Evolutionary conservation across 2,888 invertebrate species (phyloP).

Genomic region (Sesia bembeciformis): DNA sequence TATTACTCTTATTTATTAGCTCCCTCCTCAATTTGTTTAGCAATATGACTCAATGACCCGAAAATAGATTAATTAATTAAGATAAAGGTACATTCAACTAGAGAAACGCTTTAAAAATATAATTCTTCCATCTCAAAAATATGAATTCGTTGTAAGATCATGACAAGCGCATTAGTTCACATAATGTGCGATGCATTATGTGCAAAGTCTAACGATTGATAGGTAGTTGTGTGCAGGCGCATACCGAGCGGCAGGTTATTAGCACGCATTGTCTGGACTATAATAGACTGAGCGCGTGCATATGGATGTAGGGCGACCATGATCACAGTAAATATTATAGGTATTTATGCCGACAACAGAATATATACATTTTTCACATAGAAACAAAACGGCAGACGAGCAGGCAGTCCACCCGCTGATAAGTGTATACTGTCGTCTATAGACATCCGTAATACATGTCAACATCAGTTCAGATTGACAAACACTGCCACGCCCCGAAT

Average conservation of each 20-base stretch:
- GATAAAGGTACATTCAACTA: neutral
- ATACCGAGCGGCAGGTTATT: constrained; percentile 39
- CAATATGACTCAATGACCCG: neutral
- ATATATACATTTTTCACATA: no score
- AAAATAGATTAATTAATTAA: neutral
- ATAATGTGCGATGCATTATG: neutral
- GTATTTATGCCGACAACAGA: no score
- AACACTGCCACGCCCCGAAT: no score
- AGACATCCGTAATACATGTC: no score
- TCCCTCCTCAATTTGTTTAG: no score
- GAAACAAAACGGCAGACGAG: no score
- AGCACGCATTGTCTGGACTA: constrained; percentile 57
- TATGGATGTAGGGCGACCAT: constrained; percentile 10
- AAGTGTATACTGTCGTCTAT: no score
- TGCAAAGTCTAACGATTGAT: neutral
- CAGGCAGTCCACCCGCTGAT: no score
- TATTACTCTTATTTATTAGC: no score
- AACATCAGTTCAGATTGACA: no score
- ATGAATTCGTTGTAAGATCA: no score
- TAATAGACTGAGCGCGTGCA: constrained; percentile 37
- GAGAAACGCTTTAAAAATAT: neutral
- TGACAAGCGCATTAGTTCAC: neutral
- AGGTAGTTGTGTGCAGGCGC: neutral
- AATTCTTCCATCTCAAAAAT: neutral
- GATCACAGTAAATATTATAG: neutral